Evolutionary conservation across 2,888 invertebrate species (phyloP).

Genomic region (Leucania comma): DNA sequence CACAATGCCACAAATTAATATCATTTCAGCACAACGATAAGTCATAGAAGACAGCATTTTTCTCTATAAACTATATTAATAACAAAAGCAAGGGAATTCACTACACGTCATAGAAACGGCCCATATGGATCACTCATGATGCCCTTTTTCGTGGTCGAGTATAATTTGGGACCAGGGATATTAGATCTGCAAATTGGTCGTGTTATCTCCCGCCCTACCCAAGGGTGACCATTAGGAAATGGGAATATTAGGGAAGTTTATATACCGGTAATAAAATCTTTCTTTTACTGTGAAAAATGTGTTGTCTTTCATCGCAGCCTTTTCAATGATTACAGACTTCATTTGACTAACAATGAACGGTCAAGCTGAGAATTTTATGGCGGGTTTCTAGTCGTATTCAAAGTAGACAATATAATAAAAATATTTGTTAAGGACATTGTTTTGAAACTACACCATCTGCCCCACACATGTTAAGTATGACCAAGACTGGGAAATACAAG

Average conservation of each 20-base stretch:
- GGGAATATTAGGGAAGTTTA: conserved; percentile 24
- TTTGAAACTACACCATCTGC: conserved; percentile 7
- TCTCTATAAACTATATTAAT: conserved; percentile 70
- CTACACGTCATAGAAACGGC: conserved; percentile 75
- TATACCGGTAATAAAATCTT: conserved; percentile 34
- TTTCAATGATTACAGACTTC: not conserved
- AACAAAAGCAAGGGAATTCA: conserved; percentile 62
- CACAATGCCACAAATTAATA: conserved; percentile 57
- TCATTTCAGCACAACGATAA: conserved; percentile 57
- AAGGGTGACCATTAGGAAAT: conserved; percentile 69
- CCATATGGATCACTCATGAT: conserved; percentile 77
- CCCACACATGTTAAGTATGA: conserved; percentile 12
- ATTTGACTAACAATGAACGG: not conserved
- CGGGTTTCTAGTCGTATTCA: conserved; percentile 3
- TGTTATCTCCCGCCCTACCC: conserved; percentile 80
- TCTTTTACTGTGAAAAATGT: conserved; percentile 2
- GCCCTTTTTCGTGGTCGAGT: conserved; percentile 71
- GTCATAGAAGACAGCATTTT: conserved; percentile 63
- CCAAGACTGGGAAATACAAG: conserved; percentile 9
- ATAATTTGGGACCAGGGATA: conserved; percentile 82
- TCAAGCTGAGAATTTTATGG: conserved; percentile 21
- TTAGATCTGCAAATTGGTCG: conserved; percentile 88
- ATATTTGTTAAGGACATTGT: not conserved
- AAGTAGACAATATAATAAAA: conserved; percentile 3
- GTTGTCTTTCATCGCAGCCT: conserved; percentile 9